A percentile compares a stretch with the other conserved stretches of the same genome.
These are phyloP conservation scores for Andricus grossulariae DNA, from an alignment of 1,140 invertebrate genomes.

Conservation along the genomic window DNA sequence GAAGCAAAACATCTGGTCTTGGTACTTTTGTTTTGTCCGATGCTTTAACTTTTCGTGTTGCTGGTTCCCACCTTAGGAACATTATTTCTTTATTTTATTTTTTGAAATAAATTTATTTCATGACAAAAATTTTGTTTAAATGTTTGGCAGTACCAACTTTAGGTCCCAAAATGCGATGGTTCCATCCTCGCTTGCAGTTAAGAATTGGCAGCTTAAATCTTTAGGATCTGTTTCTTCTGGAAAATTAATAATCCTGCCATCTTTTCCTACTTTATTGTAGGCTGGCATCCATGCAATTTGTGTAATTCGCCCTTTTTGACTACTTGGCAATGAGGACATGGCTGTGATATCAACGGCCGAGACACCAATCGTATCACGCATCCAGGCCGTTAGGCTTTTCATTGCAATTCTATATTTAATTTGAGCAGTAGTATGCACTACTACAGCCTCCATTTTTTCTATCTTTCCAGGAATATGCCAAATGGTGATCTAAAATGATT, in stretches of 20 bases:
- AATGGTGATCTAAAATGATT: slow-evolving; percentile 76
- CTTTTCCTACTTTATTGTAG: slow-evolving; percentile 77
- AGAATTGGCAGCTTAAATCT: slow-evolving; percentile 79
- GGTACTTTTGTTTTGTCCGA: slow-evolving; percentile 24
- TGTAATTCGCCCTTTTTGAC: slow-evolving; percentile 79
- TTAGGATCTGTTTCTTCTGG: slow-evolving; percentile 56
- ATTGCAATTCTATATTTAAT: slow-evolving; percentile 79
- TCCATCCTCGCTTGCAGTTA: slow-evolving; percentile 81
- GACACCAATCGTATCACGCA: slow-evolving; percentile 78
- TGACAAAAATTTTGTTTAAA: no score
- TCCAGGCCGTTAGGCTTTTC: slow-evolving; percentile 81
- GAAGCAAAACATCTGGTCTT: slow-evolving; percentile 76
- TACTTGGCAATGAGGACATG: slow-evolving; percentile 78
- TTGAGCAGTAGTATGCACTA: slow-evolving; percentile 79
- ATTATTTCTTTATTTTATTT: not conserved
- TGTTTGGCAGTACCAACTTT: slow-evolving; percentile 56
- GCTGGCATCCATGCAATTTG: slow-evolving; percentile 81
- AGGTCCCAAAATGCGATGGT: slow-evolving; percentile 84
- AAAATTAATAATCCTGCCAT: slow-evolving; percentile 76
- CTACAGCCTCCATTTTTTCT: slow-evolving; percentile 79
- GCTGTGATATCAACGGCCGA: slow-evolving; percentile 78
- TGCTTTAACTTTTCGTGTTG: slow-evolving; percentile 43
- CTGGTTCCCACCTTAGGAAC: not conserved
- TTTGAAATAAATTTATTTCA: not conserved
- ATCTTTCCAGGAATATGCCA: slow-evolving; percentile 85